Evolutionary conservation across 2,797 vertebrate species (phyloP), one percentile per base, ranked within the genome.

Genomic region (Cercopithecus neglectus): DNA sequence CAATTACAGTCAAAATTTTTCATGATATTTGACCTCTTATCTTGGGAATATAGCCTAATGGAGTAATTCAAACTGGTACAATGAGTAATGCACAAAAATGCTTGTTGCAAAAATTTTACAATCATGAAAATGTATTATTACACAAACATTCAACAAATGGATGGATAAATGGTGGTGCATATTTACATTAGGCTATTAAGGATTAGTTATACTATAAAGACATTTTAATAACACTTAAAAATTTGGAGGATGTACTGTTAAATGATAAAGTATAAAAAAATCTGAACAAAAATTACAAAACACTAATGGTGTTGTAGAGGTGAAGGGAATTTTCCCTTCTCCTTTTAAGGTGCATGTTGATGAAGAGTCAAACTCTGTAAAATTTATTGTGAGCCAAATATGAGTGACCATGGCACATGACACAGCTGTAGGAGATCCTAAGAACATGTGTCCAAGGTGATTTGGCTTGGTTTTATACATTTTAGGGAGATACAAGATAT

Each of bases 121-220:
- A 79, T 79, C 76, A 61, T 93, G 28, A 89, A 96, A 91, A 7
- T 94, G 39, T 41, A 81, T 81, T 91, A 75, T 59, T 53, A 90
- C 8, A 8, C 24, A 94, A 82, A 16, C 46, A 12, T 84, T 48
- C 61, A 95, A 46, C 24, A 95, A 76, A 2, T 11, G n/a, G 3
- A 70, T 70, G 8, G 46, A 30, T 97, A 91, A 96, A 79, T 55
- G 21, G 75, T 41, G 5, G 5, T 30, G 55, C 1, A 41, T 41
- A 41, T 85, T 79, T 92, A 87, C 80, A 83, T 3, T 67, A 81
- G 17, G 28, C 57, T 91, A 61, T 30, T 75, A 93, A 61, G 5
- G 6, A 55, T 96, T 82, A 75, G 8, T 87, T 86, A 78, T 61
- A 10, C n/a, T 92, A 30, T 96, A 95, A 96, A 75, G 21, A 46